Percentiles rank a stretch among this genome's conserved stretches.
Evolutionary conservation across 2,888 invertebrate genomes (phyloP).

Genomic region (Agonopterix subpropinquella): DNA sequence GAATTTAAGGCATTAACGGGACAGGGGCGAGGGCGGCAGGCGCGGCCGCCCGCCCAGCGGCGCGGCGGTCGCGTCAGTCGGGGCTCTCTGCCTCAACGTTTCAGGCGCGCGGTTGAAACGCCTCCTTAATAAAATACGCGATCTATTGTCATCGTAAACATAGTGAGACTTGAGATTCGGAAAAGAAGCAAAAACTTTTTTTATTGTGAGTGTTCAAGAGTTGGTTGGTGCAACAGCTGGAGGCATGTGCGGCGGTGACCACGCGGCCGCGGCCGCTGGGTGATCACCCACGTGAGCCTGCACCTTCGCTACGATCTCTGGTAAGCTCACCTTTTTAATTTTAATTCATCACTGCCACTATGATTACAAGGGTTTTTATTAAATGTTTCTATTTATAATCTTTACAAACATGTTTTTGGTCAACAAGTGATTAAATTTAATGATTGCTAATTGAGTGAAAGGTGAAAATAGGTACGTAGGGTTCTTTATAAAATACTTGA

Average conservation of each 20-base stretch:
- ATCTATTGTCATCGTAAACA: neutral
- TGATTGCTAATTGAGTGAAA: too few species aligned
- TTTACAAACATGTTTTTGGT: too few species aligned
- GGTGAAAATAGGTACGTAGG: too few species aligned
- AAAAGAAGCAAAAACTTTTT: neutral
- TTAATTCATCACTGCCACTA: constrained; percentile 12
- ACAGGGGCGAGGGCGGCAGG: constrained; percentile 37
- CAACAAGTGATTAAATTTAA: too few species aligned
- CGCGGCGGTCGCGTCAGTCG: constrained; percentile 23
- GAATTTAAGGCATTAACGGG: constrained; percentile 48
- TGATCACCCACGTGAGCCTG: constrained; percentile 33
- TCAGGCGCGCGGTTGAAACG: constrained; percentile 1
- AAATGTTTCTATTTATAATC: too few species aligned
- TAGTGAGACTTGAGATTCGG: too few species aligned
- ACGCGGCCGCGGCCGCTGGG: constrained; percentile 49
- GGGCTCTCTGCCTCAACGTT: constrained; percentile 16
- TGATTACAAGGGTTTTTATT: neutral
- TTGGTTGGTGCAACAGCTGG: constrained; percentile 20
- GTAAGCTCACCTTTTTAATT: constrained; percentile 36
- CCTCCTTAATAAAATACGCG: neutral
- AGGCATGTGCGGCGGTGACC: constrained; percentile 48
- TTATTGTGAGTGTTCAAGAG: constrained; percentile 15
- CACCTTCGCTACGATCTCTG: constrained; percentile 40
- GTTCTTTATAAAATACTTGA: too few species aligned
- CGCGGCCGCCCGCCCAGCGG: constrained; percentile 55